Conservation (phyloP, 1,140 invertebrate species). For the Scaptodrosophila lebanonensis region DNA sequence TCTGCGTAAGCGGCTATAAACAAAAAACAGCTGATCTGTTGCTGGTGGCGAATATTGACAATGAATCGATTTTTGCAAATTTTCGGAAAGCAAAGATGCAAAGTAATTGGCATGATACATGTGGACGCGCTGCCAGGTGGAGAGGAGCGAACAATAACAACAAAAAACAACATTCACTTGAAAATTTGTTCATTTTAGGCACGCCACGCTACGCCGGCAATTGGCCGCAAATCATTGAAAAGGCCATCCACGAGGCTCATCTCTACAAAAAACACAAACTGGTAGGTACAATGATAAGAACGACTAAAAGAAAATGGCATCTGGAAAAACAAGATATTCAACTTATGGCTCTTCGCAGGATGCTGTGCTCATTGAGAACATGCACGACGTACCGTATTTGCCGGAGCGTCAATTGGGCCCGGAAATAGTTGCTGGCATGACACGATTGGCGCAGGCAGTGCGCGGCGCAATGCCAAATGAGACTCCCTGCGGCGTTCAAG, state of each 20-base stretch:
- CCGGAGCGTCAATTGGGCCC: conserved; percentile 80
- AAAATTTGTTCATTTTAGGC: no score
- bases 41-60: conserved; percentile 1
- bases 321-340: background rate
- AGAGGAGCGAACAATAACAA: conserved; percentile 7
- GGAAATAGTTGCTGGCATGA: conserved; percentile 85
- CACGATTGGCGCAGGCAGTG: conserved; percentile 80
- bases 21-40: background rate
- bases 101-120: conserved; percentile 88
- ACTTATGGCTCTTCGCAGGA: conserved; percentile 79
- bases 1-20: background rate
- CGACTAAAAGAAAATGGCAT: background rate
- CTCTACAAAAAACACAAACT: conserved; percentile 53
- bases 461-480: conserved; percentile 77
- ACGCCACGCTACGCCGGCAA: conserved; percentile 63
- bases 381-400: conserved; percentile 90
- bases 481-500: conserved; percentile 82
- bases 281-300: conserved; percentile 8
- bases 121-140: conserved; percentile 84
- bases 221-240: conserved; percentile 59
- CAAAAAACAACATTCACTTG: conserved; percentile 9
- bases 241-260: conserved; percentile 48
- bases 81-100: conserved; percentile 76
- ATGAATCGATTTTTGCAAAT: conserved; percentile 77
- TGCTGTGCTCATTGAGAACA: conserved; percentile 89